These are phyloP conservation scores for Saxidomus purpurata DNA, from an alignment of 1,140 invertebrate genomes.

Conservation along the genomic window DNA sequence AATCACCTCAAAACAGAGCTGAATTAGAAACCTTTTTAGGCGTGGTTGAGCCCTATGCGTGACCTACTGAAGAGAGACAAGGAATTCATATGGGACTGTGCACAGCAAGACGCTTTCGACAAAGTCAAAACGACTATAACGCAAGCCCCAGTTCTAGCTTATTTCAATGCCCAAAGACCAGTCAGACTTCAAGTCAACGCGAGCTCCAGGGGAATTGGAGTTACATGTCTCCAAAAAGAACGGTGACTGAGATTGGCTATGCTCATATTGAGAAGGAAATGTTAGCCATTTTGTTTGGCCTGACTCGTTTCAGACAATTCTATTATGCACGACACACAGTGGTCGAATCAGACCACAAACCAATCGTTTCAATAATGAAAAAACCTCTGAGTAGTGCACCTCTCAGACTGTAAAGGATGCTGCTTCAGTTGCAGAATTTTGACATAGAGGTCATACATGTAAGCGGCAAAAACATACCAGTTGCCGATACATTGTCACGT, in stretches of 20 bases:
- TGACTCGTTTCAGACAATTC: slow-evolving; percentile 28
- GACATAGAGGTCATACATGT: slow-evolving; percentile 25
- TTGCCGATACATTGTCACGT: slow-evolving; percentile 27
- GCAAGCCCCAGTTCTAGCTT: background rate
- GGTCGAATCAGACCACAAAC: slow-evolving; percentile 82
- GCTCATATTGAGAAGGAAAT: slow-evolving; percentile 76
- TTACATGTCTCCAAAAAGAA: background rate
- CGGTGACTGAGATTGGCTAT: background rate
- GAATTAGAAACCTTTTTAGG: slow-evolving; percentile 84
- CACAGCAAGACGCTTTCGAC: background rate
- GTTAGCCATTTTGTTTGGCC: slow-evolving; percentile 86
- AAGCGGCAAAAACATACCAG: slow-evolving; percentile 28
- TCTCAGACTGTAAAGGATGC: background rate
- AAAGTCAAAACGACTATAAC: background rate
- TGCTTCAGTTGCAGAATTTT: slow-evolving; percentile 24
- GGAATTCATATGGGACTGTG: slow-evolving; percentile 55
- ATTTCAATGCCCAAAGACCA: background rate
- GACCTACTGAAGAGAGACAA: slow-evolving; percentile 51
- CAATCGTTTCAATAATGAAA: slow-evolving; percentile 52
- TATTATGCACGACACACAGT: slow-evolving; percentile 62
- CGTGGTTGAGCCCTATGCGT: slow-evolving; percentile 70
- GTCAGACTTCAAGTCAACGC: background rate
- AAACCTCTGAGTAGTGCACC: slow-evolving; percentile 24
- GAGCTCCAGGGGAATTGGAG: slow-evolving; percentile 71
- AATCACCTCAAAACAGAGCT: no score